Evolutionary conservation across 1,140 invertebrate genomes (phyloP).

Genomic region (Drosophila mojavensis): DNA sequence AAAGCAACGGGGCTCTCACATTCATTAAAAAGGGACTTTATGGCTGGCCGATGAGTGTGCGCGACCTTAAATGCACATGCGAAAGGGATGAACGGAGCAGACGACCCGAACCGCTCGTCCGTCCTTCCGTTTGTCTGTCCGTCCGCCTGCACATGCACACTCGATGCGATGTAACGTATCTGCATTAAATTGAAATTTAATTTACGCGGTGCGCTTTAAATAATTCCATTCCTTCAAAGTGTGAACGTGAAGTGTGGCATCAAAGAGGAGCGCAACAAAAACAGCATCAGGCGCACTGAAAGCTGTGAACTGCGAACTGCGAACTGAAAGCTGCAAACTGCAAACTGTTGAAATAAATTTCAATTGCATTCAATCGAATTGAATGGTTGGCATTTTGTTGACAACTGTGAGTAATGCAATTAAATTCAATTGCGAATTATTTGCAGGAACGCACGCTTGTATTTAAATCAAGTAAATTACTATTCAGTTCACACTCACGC

Average conservation of each 20-base stretch:
- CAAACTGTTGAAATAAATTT: constrained; percentile 69
- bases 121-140: not conserved
- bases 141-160: not conserved
- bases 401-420: constrained; percentile 81
- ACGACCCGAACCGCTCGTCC: not conserved
- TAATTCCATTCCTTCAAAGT: constrained; percentile 46
- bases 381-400: constrained; percentile 78
- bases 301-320: too few species aligned
- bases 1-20: constrained; percentile 62
- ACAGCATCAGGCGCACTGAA: not conserved
- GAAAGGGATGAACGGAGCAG: not conserved
- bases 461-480: constrained; percentile 70
- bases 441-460: constrained; percentile 51
- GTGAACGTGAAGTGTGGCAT: constrained; percentile 71
- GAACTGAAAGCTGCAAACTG: too few species aligned
- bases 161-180: not conserved
- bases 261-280: constrained; percentile 32
- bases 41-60: constrained; percentile 14
- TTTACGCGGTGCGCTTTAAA: constrained; percentile 57
- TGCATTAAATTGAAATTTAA: constrained; percentile 53
- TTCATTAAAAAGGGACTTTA: constrained; percentile 69
- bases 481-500: constrained; percentile 59
- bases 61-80: constrained; percentile 20
- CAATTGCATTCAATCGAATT: constrained; percentile 79
- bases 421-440: constrained; percentile 81